phyloP scores from a whole-genome alignment of 2,797 vertebrate genomes.

The Catamblyrhynchus diadema region DNA sequence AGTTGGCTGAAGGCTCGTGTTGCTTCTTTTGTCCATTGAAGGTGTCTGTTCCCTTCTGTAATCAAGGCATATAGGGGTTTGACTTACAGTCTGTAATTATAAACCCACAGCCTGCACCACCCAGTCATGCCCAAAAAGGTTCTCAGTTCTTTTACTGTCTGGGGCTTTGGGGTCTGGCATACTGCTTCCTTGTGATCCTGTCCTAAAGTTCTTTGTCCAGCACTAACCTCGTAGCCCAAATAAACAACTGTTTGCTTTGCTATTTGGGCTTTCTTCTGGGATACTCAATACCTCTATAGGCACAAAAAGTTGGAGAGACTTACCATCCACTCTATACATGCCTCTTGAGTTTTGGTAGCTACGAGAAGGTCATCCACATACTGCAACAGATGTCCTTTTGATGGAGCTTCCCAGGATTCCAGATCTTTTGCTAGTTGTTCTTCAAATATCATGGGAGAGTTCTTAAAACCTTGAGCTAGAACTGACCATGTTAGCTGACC shows the following conservation, averaged over 20 bases:
- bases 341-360: neutral
- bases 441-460: neutral
- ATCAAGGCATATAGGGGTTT: too few species aligned
- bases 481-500: neutral
- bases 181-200: neutral
- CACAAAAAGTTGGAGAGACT: neutral
- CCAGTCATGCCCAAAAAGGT: too few species aligned
- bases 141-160: neutral
- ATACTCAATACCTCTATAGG: neutral
- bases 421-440: neutral
- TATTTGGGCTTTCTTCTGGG: neutral
- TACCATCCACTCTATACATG: neutral
- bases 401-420: neutral
- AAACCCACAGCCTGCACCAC: too few species aligned
- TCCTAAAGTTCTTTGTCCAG: neutral
- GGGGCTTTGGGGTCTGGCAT: neutral
- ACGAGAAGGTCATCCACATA: neutral
- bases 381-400: neutral
- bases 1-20: too few species aligned
- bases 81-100: too few species aligned
- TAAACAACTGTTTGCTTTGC: neutral
- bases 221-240: neutral
- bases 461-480: neutral
- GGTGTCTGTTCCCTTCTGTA: too few species aligned
- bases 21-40: too few species aligned